These are phyloP conservation scores for Osmerus eperlanus DNA, from an alignment of 2,113 vertebrate species.

Conservation along the genomic window DNA sequence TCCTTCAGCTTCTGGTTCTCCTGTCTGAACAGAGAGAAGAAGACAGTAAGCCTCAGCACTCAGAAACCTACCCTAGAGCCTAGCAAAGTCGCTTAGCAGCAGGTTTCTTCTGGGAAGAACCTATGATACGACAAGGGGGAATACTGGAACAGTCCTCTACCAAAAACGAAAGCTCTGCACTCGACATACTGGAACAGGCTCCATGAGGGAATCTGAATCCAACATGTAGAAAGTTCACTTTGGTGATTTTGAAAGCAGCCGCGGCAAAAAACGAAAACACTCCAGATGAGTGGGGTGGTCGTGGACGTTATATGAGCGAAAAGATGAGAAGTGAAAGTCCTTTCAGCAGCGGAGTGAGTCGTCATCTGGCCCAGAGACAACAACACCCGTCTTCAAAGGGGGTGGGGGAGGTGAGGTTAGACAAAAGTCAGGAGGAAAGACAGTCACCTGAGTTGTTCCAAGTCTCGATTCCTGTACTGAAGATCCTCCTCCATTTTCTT, in stretches of 20 bases:
- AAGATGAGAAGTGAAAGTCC: too few species aligned
- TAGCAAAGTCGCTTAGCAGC: neutral
- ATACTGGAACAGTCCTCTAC: neutral
- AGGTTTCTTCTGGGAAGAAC: conserved; percentile 62
- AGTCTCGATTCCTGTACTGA: conserved; percentile 86
- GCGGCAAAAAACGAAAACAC: too few species aligned
- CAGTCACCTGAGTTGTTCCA: conserved; percentile 87
- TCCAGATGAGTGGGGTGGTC: too few species aligned
- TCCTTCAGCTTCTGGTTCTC: conserved; percentile 93
- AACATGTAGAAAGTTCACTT: too few species aligned
- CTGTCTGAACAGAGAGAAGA: conserved; percentile 69
- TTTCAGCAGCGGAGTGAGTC: too few species aligned
- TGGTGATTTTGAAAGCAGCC: too few species aligned
- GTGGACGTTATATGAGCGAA: too few species aligned
- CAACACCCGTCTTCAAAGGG: too few species aligned
- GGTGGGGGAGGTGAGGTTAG: neutral
- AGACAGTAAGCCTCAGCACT: conserved; percentile 12
- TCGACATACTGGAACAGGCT: too few species aligned
- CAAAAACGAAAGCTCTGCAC: neutral
- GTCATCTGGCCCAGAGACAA: too few species aligned
- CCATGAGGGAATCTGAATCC: too few species aligned
- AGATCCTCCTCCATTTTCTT: conserved; percentile 93
- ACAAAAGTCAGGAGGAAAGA: conserved; percentile 20
- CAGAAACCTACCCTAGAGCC: neutral
- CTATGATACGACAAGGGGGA: conserved; percentile 30